Conservation (phyloP, 2,888 invertebrate species). For the Hirtodrosophila trivittata region DNA sequence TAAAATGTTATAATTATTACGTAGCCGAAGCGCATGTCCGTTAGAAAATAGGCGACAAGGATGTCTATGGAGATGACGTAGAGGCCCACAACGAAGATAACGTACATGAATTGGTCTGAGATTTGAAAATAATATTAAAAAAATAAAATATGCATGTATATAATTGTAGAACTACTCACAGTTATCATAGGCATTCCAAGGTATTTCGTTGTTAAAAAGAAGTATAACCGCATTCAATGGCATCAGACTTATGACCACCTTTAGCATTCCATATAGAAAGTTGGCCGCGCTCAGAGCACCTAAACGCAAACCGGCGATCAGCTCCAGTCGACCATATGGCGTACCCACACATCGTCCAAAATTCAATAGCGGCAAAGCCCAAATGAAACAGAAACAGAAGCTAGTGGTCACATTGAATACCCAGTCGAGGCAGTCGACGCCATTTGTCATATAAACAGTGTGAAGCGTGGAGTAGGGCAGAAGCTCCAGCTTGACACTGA, state of each 20-base stretch:
- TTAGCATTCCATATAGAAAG: slow-evolving; percentile 25
- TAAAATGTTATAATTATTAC: slow-evolving; percentile 23
- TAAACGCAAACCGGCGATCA: slow-evolving; percentile 41
- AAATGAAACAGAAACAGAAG: slow-evolving; percentile 34
- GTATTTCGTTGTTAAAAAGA: slow-evolving; percentile 3
- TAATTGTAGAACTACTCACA: slow-evolving; percentile 19
- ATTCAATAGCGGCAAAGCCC: slow-evolving; percentile 30
- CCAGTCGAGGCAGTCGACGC: slow-evolving; percentile 3
- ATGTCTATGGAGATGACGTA: slow-evolving; percentile 40
- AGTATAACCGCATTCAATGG: slow-evolving; percentile 29
- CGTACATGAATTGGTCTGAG: too few relatives aligned
- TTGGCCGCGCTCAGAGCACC: slow-evolving; percentile 19
- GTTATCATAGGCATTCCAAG: slow-evolving; percentile 1
- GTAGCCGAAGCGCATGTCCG: slow-evolving; percentile 31
- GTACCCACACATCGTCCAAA: too few relatives aligned
- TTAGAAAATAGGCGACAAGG: slow-evolving; percentile 28
- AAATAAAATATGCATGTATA: too few relatives aligned
- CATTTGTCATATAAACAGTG: background rate
- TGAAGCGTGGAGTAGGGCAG: slow-evolving; percentile 28
- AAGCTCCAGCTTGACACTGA: slow-evolving; percentile 21
- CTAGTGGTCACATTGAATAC: background rate
- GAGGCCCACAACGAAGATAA: slow-evolving; percentile 25
- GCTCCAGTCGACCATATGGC: slow-evolving; percentile 21
- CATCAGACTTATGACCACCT: slow-evolving; percentile 22
- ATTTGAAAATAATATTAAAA: too few relatives aligned